phyloP scores from a whole-genome alignment of 2,113 vertebrate species.

The Tragelaphus scriptus region DNA sequence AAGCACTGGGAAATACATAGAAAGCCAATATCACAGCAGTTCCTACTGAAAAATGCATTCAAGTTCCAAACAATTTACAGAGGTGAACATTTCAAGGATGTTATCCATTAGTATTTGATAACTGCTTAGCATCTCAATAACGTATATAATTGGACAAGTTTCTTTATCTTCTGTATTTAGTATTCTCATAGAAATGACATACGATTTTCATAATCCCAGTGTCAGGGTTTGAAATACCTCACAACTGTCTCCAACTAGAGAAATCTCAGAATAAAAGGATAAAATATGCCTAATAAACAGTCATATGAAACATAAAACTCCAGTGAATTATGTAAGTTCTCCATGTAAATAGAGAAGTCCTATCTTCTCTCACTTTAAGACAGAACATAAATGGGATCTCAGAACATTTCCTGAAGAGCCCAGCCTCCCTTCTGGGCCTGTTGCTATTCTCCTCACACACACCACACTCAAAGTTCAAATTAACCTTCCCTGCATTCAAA shows the following conservation, averaged over 20 bases:
- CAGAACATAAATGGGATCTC: not conserved
- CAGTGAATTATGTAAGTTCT: not conserved
- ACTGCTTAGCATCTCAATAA: not conserved
- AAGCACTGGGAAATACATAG: not conserved
- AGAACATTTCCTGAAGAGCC: not conserved
- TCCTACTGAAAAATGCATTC: not conserved
- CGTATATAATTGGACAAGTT: not conserved
- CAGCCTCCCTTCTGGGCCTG: not conserved
- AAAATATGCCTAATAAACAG: slow-evolving; percentile 23
- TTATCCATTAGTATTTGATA: not conserved
- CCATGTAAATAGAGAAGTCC: not conserved
- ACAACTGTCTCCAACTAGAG: not conserved
- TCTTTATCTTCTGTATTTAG: slow-evolving; percentile 22
- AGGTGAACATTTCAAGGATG: not conserved
- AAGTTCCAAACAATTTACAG: not conserved
- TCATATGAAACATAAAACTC: not conserved
- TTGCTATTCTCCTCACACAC: not conserved
- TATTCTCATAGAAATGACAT: not conserved
- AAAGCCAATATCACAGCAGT: not conserved
- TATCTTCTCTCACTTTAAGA: not conserved
- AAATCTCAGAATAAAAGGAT: slow-evolving; percentile 26
- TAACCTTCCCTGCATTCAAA: not conserved
- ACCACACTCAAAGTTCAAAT: not conserved
- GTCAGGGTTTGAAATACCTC: not conserved
- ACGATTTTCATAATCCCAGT: not conserved